Evolutionary conservation across 2,888 invertebrate species (phyloP).

Genomic region (Nebria salina): DNA sequence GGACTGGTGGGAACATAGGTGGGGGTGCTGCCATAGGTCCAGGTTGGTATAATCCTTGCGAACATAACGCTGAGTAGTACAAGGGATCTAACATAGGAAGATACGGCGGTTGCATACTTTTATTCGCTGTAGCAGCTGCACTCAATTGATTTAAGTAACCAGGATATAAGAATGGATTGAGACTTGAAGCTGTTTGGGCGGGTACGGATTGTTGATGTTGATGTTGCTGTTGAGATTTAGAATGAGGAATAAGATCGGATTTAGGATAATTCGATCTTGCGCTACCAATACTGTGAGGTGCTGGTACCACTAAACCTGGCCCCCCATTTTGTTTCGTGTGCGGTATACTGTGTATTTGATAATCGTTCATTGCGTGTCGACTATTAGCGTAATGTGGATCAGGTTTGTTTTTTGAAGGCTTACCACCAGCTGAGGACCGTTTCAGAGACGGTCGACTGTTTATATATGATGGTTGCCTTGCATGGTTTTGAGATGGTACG

Average conservation of each 20-base stretch:
- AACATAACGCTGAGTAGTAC: conserved; percentile 64
- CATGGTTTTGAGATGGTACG: conserved; percentile 28
- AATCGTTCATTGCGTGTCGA: conserved; percentile 3
- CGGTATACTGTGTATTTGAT: background rate
- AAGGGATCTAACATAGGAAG: conserved; percentile 62
- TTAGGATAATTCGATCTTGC: background rate
- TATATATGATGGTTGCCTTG: background rate
- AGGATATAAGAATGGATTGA: conserved; percentile 53
- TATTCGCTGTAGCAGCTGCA: conserved; percentile 31
- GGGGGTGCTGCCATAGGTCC: conserved; percentile 54
- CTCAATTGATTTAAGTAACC: conserved; percentile 52
- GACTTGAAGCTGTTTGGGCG: conserved; percentile 55
- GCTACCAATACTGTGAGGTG: conserved; percentile 29
- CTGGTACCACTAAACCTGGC: conserved; percentile 45
- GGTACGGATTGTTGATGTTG: conserved; percentile 48
- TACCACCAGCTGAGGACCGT: conserved; percentile 68
- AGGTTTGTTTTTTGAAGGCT: conserved; percentile 50
- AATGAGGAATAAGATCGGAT: background rate
- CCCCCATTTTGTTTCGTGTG: conserved; percentile 25
- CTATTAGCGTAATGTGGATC: conserved; percentile 52
- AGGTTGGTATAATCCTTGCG: conserved; percentile 61
- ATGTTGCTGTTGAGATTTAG: background rate
- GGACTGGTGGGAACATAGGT: conserved; percentile 62
- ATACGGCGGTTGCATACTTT: conserved; percentile 46
- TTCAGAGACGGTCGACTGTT: conserved; percentile 62